Percentiles rank a stretch among this genome's conserved stretches.
These are phyloP conservation scores for Caerostris darwini DNA, from an alignment of 1,140 invertebrate species.

Conservation along the genomic window DNA sequence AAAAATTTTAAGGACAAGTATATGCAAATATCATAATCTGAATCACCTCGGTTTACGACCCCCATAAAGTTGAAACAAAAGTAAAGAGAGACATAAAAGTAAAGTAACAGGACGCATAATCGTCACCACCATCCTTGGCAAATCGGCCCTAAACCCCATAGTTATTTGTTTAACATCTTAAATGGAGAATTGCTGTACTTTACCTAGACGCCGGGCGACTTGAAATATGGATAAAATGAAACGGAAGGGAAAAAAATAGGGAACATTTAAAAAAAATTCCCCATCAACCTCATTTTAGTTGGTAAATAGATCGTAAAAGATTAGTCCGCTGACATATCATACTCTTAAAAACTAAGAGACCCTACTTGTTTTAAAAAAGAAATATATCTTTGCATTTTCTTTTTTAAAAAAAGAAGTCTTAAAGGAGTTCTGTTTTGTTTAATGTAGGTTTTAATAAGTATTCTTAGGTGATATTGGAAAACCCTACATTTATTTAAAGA, in stretches of 20 bases:
- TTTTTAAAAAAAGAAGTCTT: neutral
- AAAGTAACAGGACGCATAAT: slow-evolving; percentile 34
- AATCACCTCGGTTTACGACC: slow-evolving; percentile 30
- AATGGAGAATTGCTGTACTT: slow-evolving; percentile 9
- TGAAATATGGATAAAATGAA: neutral
- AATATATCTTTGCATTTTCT: neutral
- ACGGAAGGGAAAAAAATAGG: neutral
- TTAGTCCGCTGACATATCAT: neutral
- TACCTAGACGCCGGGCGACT: neutral
- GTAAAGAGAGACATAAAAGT: slow-evolving; percentile 13
- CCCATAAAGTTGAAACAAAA: slow-evolving; percentile 36
- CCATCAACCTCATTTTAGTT: neutral
- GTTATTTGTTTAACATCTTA: slow-evolving; percentile 40
- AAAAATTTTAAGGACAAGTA: neutral
- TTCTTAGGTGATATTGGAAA: slow-evolving; percentile 4
- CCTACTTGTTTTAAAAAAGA: slow-evolving; percentile 34
- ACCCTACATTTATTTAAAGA: neutral
- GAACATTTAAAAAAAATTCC: slow-evolving; percentile 8
- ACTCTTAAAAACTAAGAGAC: slow-evolving; percentile 19
- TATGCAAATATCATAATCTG: slow-evolving; percentile 31
- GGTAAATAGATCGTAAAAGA: slow-evolving; percentile 56
- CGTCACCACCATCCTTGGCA: neutral
- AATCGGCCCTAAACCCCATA: neutral
- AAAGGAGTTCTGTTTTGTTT: neutral
- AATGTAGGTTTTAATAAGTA: neutral